phyloP scores from a whole-genome alignment of 2,797 vertebrate genomes.

The Zonotrichia albicollis region DNA sequence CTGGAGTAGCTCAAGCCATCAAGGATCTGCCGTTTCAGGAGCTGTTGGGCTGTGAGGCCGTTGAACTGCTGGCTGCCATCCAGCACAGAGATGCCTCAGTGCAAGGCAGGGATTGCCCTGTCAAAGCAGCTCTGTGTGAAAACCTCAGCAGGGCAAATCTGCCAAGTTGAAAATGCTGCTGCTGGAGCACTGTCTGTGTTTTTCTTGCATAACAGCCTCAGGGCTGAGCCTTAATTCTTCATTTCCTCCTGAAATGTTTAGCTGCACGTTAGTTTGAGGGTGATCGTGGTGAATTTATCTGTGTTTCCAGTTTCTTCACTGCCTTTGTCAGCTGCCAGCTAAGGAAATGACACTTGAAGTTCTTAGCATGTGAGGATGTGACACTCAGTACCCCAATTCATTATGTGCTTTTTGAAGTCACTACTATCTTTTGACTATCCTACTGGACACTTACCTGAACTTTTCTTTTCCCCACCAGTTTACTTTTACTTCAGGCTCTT shows the following conservation, averaged over 20 bases:
- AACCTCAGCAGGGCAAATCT: not conserved
- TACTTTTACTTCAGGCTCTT: not conserved
- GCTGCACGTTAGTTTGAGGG: not conserved
- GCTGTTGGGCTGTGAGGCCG: not conserved
- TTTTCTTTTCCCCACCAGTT: not conserved
- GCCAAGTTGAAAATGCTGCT: not conserved
- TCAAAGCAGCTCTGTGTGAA: not conserved
- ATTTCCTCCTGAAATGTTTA: constrained; percentile 12
- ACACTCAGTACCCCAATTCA: not conserved
- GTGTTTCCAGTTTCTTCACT: not conserved
- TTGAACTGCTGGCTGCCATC: not conserved
- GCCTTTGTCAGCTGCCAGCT: not conserved
- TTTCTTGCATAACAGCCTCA: not conserved
- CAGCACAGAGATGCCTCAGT: not conserved
- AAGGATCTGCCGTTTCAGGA: not conserved
- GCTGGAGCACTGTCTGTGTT: not conserved
- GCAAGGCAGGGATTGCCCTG: not conserved
- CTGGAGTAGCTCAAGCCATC: not conserved
- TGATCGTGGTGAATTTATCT: not conserved
- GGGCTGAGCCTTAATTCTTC: constrained; percentile 2
- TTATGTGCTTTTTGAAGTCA: not conserved
- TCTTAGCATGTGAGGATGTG: not conserved
- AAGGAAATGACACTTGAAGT: not conserved
- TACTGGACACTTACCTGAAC: not conserved
- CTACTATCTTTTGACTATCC: not conserved